A percentile compares a stretch with the other conserved stretches of the same genome.
Evolutionary conservation across 2,797 vertebrate genomes (phyloP).

Genomic region (Syngnathus rostellatus): DNA sequence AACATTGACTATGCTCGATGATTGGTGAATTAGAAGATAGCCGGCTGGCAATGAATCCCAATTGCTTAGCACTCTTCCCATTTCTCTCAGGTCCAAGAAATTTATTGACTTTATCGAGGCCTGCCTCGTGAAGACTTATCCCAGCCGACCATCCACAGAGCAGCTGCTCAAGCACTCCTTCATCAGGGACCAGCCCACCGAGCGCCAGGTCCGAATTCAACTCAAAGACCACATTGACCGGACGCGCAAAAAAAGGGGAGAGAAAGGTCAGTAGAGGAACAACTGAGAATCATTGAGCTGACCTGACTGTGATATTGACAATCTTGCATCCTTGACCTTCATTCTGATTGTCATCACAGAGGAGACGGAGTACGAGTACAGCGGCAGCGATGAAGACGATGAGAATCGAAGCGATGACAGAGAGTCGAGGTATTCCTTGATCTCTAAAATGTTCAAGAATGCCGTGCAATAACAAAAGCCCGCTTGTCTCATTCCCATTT

Average conservation of each 20-base stretch:
- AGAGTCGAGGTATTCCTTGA: constrained; percentile 77
- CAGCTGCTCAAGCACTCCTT: constrained; percentile 89
- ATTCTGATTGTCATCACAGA: constrained; percentile 59
- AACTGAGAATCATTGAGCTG: not conserved
- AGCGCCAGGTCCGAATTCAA: constrained; percentile 90
- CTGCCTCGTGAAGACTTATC: constrained; percentile 87
- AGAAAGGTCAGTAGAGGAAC: constrained; percentile 72
- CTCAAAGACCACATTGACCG: constrained; percentile 92
- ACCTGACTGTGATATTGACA: not conserved
- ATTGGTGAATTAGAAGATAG: not conserved
- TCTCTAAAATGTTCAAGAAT: too few relatives aligned
- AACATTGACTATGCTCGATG: not conserved
- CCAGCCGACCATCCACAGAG: constrained; percentile 83
- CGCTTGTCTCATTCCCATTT: not conserved
- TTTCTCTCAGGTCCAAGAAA: constrained; percentile 81
- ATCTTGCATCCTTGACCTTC: not conserved
- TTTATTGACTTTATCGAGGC: constrained; percentile 93
- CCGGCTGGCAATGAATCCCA: constrained; percentile 10
- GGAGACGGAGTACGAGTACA: constrained; percentile 92
- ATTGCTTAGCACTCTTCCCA: constrained; percentile 12
- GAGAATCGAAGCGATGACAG: constrained; percentile 85
- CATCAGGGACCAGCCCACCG: constrained; percentile 88
- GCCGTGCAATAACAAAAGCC: too few relatives aligned
- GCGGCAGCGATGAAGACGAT: constrained; percentile 89
- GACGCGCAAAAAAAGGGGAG: constrained; percentile 84